A percentile compares a stretch with the other conserved stretches of the same genome.
These are phyloP conservation scores for Cephus nigrinus DNA, from an alignment of 2,888 invertebrate species.

Conservation along the genomic window DNA sequence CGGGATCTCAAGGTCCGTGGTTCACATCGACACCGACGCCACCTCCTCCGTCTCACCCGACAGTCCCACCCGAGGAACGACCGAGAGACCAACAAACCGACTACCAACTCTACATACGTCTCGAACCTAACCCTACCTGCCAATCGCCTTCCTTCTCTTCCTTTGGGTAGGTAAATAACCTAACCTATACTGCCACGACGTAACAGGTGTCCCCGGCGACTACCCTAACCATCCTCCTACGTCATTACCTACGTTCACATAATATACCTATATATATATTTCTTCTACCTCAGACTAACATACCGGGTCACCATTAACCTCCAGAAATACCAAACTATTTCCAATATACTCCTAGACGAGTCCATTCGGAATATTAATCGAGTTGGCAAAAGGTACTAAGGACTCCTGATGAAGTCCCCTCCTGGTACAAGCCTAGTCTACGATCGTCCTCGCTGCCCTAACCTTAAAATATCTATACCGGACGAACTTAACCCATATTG, in stretches of 20 bases:
- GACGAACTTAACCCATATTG: not conserved
- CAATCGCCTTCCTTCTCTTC: not conserved
- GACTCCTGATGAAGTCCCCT: not conserved
- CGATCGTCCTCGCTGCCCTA: not conserved
- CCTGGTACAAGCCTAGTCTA: not conserved
- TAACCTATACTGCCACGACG: not conserved
- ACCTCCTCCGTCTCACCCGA: not conserved
- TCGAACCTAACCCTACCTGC: not conserved
- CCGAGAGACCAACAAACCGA: not conserved
- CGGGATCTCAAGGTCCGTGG: slow-evolving; percentile 45
- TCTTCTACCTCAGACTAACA: not conserved
- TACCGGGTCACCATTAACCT: not conserved
- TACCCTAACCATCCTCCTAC: not conserved
- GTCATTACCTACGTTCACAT: not conserved
- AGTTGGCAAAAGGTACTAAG: not conserved
- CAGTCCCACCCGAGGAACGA: not conserved
- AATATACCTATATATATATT: not conserved
- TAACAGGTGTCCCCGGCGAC: not conserved
- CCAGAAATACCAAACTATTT: not conserved
- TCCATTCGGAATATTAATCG: not conserved
- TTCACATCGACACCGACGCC: slow-evolving; percentile 5
- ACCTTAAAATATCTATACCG: not conserved
- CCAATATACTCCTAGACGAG: not conserved
- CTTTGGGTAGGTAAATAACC: not conserved
- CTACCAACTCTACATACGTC: not conserved